Evolutionary conservation across 2,113 vertebrate species (phyloP).

Genomic region (Nothoprocta pentlandii): DNA sequence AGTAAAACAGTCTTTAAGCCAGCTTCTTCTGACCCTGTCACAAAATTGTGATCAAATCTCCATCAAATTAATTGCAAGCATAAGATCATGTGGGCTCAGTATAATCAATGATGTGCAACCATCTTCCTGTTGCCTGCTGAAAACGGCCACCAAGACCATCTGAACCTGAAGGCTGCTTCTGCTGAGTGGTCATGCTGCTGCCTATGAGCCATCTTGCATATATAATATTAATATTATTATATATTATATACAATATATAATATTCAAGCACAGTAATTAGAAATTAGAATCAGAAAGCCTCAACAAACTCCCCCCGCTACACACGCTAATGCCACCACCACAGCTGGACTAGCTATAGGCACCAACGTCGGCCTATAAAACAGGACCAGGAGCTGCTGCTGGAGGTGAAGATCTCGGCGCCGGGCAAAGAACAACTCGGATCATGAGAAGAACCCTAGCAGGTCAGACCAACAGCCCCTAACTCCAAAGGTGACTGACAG

Average conservation of each 20-base stretch:
- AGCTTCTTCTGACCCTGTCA: neutral
- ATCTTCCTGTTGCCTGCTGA: neutral
- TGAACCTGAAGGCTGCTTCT: neutral
- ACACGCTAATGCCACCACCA: no score
- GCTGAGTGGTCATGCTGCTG: neutral
- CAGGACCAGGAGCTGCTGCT: neutral
- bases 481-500: no score
- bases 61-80: neutral
- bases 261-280: neutral
- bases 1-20: neutral
- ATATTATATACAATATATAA: no score
- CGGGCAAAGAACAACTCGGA: neutral
- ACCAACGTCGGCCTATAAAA: neutral
- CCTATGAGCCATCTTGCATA: neutral
- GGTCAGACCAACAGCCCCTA: no score
- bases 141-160: neutral
- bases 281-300: no score
- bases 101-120: neutral
- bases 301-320: neutral
- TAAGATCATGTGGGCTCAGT: neutral
- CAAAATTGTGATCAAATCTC: neutral
- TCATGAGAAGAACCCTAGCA: no score
- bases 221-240: neutral
- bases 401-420: neutral
- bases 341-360: neutral